These are phyloP conservation scores for Athrips mouffetella DNA, from an alignment of 2,888 invertebrate species.

Conservation along the genomic window DNA sequence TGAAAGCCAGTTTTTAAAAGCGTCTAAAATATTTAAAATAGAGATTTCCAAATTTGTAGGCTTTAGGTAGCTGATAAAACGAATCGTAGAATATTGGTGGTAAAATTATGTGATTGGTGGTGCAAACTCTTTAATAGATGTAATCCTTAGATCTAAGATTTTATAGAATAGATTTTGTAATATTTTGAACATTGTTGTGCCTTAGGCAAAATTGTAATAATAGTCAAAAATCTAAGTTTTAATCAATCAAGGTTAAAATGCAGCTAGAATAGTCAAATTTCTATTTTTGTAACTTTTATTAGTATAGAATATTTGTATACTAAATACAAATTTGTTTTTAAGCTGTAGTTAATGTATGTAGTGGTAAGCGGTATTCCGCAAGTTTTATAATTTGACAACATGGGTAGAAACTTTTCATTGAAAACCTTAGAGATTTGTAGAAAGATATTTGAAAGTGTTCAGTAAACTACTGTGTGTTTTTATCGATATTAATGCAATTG, in stretches of 20 bases:
- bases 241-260: conserved; percentile 28
- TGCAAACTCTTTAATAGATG: conserved; percentile 70
- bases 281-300: conserved; percentile 33
- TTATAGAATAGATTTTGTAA: conserved; percentile 47
- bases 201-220: conserved; percentile 46
- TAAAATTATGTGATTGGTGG: conserved; percentile 67
- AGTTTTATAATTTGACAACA: conserved; percentile 46
- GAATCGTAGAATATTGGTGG: conserved; percentile 55
- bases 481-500: conserved; percentile 38
- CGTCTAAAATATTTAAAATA: conserved; percentile 23
- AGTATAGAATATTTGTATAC: conserved; percentile 56
- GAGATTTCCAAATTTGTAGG: conserved; percentile 33
- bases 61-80: conserved; percentile 49
- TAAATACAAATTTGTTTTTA: conserved; percentile 28
- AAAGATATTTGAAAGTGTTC: conserved; percentile 36
- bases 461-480: conserved; percentile 47
- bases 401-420: conserved; percentile 43
- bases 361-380: conserved; percentile 54
- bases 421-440: conserved; percentile 50
- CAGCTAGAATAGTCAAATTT: conserved; percentile 43
- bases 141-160: conserved; percentile 62
- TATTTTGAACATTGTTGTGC: conserved; percentile 44
- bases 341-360: conserved; percentile 56
- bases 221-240: conserved; percentile 35
- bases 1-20: conserved; percentile 34